A percentile compares a stretch with the other conserved stretches of the same genome.
Conservation (phyloP, 2,113 vertebrate genomes). For the Proteles cristata region DNA sequence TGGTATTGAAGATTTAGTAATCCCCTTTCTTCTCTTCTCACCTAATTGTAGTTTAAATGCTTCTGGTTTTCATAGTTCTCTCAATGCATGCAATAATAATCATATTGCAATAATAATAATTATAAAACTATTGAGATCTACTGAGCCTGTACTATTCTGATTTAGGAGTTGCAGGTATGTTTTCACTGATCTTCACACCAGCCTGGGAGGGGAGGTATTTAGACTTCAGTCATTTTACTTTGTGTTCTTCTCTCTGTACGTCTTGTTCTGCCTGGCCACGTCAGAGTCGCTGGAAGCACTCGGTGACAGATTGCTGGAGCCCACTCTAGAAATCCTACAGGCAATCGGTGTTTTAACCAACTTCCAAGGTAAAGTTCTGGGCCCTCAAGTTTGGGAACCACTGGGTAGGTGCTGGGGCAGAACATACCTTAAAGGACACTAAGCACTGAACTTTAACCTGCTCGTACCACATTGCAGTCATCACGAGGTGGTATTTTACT, state of each 20-base stretch:
- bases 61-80: background rate
- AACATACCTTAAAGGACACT: background rate
- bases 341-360: slow-evolving; percentile 3
- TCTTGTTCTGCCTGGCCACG: background rate
- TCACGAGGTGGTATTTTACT: background rate
- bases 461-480: background rate
- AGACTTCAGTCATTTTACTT: background rate
- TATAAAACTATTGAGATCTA: background rate
- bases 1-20: background rate
- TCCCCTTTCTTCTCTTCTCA: background rate
- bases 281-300: background rate
- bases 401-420: background rate
- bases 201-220: background rate
- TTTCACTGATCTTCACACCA: background rate
- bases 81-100: background rate
- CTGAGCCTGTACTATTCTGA: background rate
- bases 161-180: background rate
- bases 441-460: background rate
- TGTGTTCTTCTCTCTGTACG: background rate
- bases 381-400: background rate
- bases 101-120: background rate
- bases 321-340: background rate
- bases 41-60: background rate
- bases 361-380: background rate
- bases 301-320: background rate